These are phyloP conservation scores for Tapera naevia DNA, from an alignment of 2,797 vertebrate species.

Conservation along the genomic window DNA sequence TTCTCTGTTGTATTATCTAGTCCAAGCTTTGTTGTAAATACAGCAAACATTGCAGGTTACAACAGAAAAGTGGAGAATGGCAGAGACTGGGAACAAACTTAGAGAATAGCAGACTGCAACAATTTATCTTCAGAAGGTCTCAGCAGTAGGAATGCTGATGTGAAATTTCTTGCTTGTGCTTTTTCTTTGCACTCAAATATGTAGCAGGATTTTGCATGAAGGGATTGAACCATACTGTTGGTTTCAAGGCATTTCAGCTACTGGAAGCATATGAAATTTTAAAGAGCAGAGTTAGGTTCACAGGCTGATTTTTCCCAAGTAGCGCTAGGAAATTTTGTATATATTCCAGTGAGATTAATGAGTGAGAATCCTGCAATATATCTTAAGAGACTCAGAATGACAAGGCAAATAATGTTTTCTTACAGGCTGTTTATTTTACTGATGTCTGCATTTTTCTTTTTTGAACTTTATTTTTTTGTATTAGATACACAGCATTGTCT, in stretches of 20 bases:
- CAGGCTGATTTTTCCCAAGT: background rate
- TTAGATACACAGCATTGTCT: background rate
- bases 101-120: background rate
- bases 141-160: background rate
- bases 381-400: background rate
- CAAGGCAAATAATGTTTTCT: background rate
- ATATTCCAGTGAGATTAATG: background rate
- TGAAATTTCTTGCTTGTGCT: background rate
- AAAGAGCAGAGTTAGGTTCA: background rate
- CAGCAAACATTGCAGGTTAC: background rate
- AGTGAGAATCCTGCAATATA: background rate
- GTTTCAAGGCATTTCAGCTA: background rate
- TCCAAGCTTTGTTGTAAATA: background rate
- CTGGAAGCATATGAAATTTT: background rate
- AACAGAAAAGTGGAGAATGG: background rate
- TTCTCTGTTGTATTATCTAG: background rate
- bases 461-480: background rate
- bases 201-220: background rate
- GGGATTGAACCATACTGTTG: background rate
- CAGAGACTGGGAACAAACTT: background rate
- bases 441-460: background rate
- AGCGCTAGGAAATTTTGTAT: background rate
- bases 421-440: background rate
- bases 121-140: background rate
- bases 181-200: background rate